Base-by-base conservation (phyloP, 2,113 vertebrate species). In the Emydocephalus ijimae region DNA sequence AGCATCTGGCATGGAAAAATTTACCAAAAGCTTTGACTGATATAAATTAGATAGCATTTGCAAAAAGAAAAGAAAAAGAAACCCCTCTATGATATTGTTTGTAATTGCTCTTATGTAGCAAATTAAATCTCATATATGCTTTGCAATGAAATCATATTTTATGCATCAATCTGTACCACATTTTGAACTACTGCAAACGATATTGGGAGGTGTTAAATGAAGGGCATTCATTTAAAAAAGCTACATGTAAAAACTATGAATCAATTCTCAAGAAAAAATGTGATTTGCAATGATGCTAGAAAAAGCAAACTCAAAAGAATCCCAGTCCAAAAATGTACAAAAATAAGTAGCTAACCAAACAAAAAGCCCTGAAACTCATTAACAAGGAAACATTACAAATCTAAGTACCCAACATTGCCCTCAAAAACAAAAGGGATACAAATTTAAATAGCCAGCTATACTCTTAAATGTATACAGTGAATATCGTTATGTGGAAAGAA, bases 1-100 rank as follows among this genome's bases (percentile, higher is more conserved):
- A 98, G 98, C 98, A 98, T 98, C 98, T 98, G 98, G 98, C 98
- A 98, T 98, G 98, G 97, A 98, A 98, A 98, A 98, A 97, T 97
- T 98, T 97, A 98, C 97, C 97, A 98, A 98, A 98, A 96, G 95
- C 96, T 96, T 97, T 97, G 94, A 96, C 92, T 96, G 97, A 97
- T 98, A 98, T 98, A 98, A 98, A 98, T 98, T 97, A 97, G 96
- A 96, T 96, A 96, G 57, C 93, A 95, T 97, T 97, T 96, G 92
- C 94, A 97, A 97, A 96, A 94, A 56, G 57, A 43, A 54, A 55
- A 57, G 57, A 43, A 54, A 55, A 57, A 57, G 23, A 52, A 23
- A 90, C 52, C 24, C 43, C 20, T 97, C 96, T 24, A 89, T 93
- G 96, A 96, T 97, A 95, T 94, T 96, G 94, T 96, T 96, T 97